Evolutionary conservation across 2,113 vertebrate genomes (phyloP), one percentile per base, ranked within the genome.

Genomic region (Pedetes capensis): DNA sequence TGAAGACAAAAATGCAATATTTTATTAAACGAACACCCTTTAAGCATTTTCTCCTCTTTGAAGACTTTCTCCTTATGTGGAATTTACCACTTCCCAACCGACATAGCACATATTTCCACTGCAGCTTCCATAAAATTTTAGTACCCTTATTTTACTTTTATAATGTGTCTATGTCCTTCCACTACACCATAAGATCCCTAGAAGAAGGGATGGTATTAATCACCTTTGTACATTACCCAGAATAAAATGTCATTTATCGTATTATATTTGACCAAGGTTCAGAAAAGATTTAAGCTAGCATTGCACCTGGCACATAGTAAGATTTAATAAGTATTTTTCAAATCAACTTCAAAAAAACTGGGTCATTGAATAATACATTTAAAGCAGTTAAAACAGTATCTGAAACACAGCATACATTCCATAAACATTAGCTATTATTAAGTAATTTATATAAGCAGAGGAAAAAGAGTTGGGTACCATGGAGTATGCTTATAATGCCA

Each of bases 301-400:
- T 64, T 51, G 63, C 4, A 51, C 25, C 27, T 83, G 34, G 27
- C 37, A 88, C 25, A 66, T 16, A 74, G 8, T 25, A 87, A 20
- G 27, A 59, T 75, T 81, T 96, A 85, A 34, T 51, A 49, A 66
- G 57, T 49, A 80, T 88, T 39, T 95, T 23, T 82, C 51, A 88
- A 85, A 47, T 64, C 14, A 96, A 75, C 63, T 76, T 92, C 18
- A 71, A 18, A 8, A 93, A 96, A 91, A 89, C 69, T 39, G 86
- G 17, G 32, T 95, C 42, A 90, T 69, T 88, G 87, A 93, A 93
- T 94, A 75, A 91, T 47, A 83, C 11, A 93, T 34, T 53, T 57
- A 93, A 87, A 82, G 29, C 57, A 94, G 20, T 84, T 29, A 93
- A 23, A 85, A 84, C 3, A 64, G 34, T 49, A 37, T 25, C 39